Base-by-base conservation (phyloP, 2,888 invertebrate genomes). In the Papilio protenor region DNA sequence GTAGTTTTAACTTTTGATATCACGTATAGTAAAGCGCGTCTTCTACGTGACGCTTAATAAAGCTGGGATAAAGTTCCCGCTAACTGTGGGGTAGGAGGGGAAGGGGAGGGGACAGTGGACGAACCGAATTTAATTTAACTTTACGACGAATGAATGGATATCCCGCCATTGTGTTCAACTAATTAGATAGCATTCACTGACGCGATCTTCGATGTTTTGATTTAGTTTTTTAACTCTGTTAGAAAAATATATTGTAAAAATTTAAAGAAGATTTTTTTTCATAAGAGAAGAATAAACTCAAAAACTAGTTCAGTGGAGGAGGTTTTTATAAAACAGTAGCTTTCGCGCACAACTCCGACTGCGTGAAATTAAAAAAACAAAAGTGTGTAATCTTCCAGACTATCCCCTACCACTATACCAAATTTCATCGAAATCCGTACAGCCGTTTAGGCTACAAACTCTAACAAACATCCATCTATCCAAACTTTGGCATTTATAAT, bases 61-160 rank as follows among this genome's bases (percentile, higher is more conserved):
- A 73, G 55, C 72, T 49, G 10, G 73, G 40, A 57, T 57, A 45
- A 73, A 73, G 64, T 74, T 49, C n/a, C n/a, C 49, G 33, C 61
- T 74, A 64, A 74, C 59, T 61, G 33, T 0, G 27, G 4, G n/a
- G 57, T 18, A n/a, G 11, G 57, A n/a, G 57, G 57, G 4, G 73
- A 61, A 61, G 23, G 59, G 73, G 61, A 11, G 61, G 23, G 61
- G 27, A 27, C 21, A 59, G 12, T 47, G 73, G 59, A 59, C 73
- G 74, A 27, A 49, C 49, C 27, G 23, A 64, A 64, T 74, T 74
- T 74, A 61, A 74, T 74, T 74, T 74, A 74, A 74, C 74, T 74
- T 74, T 64, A 74, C 74, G n/a, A 27, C 64, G 49, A 74, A 74
- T 59, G 74, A 64, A 74, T 52, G 64, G 5, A 74, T n/a, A 33